phyloP scores from a whole-genome alignment of 2,113 vertebrate genomes.

The Notarius lentiginosus region DNA sequence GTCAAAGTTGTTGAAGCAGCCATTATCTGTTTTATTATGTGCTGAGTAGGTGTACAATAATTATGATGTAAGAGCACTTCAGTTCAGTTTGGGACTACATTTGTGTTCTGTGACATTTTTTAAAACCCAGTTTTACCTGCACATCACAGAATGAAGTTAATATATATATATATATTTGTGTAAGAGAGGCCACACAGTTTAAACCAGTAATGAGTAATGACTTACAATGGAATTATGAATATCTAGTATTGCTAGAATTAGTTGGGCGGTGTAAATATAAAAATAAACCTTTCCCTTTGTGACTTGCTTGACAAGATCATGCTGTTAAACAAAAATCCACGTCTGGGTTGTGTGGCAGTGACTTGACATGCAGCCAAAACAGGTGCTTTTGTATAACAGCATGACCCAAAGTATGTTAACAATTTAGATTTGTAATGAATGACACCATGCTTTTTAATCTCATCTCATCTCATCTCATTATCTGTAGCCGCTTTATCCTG shows the following conservation, averaged over 20 bases:
- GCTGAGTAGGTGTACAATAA: not conserved
- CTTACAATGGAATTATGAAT: not conserved
- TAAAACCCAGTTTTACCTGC: not conserved
- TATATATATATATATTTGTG: not conserved
- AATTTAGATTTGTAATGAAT: too few relatives aligned
- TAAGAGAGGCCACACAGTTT: not conserved
- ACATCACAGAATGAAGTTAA: not conserved
- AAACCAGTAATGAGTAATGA: not conserved
- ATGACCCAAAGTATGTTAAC: not conserved
- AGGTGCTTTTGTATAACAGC: not conserved
- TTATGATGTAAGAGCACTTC: not conserved
- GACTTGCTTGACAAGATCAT: not conserved
- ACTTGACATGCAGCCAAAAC: not conserved
- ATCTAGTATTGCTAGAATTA: not conserved
- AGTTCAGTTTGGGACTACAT: not conserved
- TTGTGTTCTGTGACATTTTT: constrained; percentile 5
- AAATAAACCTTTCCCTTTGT: not conserved
- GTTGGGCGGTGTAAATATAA: not conserved
- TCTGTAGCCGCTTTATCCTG: too few relatives aligned
- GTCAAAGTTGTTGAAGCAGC: not conserved
- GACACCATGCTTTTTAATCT: not conserved
- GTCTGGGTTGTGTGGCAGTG: too few relatives aligned
- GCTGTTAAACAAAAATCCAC: not conserved
- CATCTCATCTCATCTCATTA: not conserved
- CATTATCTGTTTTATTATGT: constrained; percentile 19